Evolutionary conservation across 2,888 invertebrate species (phyloP), one percentile per base, ranked within the genome.

Genomic region (Noctua janthina): DNA sequence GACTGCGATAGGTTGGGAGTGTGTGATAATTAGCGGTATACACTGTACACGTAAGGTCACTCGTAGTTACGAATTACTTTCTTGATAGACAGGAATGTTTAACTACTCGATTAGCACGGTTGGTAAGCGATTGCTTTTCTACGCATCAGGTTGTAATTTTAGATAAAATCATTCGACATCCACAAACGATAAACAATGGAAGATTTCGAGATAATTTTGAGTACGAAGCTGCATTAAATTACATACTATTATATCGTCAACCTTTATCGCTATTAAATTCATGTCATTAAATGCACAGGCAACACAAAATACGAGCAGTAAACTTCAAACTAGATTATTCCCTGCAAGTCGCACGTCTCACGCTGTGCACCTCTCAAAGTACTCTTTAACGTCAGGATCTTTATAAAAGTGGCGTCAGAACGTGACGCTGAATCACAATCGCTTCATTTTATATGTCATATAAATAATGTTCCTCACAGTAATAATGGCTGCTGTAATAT

Each of bases 371-470:
- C 78, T 76, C 83, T 84, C 81, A 84, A 87, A 84, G 81, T 78
- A 78, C 87, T 86, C 77, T 77, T 85, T 78, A 87, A 79, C 80
- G 81, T 79, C 80, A 76, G 75, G 78, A 80, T 88, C 89, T 79
- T 84, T 86, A 87, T 84, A 88, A 88, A 81, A 84, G 82, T 81
- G 74, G 78, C 84, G 74, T 79, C 78, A 73, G 64, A 68, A 85
- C 94, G 93, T 93, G 94, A 90, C 92, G 82, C 49, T 82, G 93
- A 91, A 92, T 91, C 88, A 88, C 89, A 90, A 94, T 92, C 89
- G 90, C 91, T 92, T 93, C 92, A 92, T 94, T 93, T 92, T 85
- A 88, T 87, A 76, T 77, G 79, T 78, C 88, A 83, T 79, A 87
- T 85, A 88, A 87, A 85, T 87, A 84, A 86, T 88, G 82, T 78